A percentile compares a stretch with the other conserved stretches of the same genome.
phyloP scores from a whole-genome alignment of 2,113 vertebrate genomes.

The Antennarius striatus region DNA sequence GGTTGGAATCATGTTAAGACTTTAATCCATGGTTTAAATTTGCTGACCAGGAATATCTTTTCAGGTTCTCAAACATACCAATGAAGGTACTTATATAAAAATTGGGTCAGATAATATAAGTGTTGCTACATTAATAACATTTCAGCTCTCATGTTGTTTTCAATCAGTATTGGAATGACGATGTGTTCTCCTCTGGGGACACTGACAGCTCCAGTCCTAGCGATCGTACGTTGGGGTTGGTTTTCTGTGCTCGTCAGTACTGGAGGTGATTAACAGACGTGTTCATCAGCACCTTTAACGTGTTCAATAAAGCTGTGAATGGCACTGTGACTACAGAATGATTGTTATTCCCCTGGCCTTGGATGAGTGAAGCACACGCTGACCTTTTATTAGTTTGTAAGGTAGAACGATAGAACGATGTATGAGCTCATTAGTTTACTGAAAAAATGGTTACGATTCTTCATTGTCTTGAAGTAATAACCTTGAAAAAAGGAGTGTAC shows the following conservation, averaged over 20 bases:
- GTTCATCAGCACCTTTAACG: constrained; percentile 47
- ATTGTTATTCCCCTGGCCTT: constrained; percentile 3
- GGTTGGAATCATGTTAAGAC: constrained; percentile 37
- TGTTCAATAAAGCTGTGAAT: constrained; percentile 68
- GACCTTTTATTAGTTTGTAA: background rate
- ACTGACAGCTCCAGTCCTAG: constrained; percentile 15
- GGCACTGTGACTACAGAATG: constrained; percentile 27
- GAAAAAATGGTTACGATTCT: background rate
- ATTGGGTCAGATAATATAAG: no score
- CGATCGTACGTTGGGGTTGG: no score
- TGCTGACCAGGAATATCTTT: constrained; percentile 17
- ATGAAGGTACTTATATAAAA: background rate
- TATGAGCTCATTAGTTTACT: background rate
- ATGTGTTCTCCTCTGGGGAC: background rate
- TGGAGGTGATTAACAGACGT: constrained; percentile 12
- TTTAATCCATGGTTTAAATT: constrained; percentile 47
- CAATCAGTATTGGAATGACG: background rate
- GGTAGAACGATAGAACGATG: no score
- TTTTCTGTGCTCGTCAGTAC: constrained; percentile 17
- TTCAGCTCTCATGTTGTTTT: no score
- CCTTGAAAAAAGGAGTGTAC: no score
- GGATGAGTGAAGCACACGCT: background rate
- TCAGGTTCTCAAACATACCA: background rate
- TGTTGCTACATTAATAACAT: no score
- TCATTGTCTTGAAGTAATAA: no score